A percentile compares a stretch with the other conserved stretches of the same genome.
Evolutionary conservation across 53 echinoderm and acorn worm genomes (phyloP).

Genomic region (Astropecten irregularis): DNA sequence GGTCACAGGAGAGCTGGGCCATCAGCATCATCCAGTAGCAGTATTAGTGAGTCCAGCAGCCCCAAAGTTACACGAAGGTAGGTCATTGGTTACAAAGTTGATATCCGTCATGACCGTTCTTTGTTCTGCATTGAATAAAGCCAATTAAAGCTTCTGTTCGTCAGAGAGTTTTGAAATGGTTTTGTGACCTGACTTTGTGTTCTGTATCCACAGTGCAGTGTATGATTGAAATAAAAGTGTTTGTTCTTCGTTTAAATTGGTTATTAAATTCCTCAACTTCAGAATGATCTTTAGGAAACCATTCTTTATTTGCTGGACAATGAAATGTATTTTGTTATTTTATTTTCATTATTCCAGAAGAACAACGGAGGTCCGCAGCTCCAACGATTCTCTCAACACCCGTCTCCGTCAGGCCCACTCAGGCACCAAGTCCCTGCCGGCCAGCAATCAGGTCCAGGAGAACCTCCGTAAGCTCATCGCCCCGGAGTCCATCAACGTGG

Average conservation of each 20-base stretch:
- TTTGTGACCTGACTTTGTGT: too few species aligned
- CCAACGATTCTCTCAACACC: constrained; percentile 80
- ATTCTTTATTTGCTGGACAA: too few species aligned
- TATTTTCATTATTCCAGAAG: constrained; percentile 45
- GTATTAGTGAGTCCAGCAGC: constrained; percentile 87
- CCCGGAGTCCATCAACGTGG: constrained; percentile 64
- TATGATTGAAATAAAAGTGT: too few species aligned
- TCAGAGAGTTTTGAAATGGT: too few species aligned
- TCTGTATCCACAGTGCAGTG: too few species aligned
- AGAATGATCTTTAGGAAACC: too few species aligned
- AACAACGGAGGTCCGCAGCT: constrained; percentile 73
- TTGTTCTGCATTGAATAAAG: background rate
- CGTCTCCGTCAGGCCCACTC: constrained; percentile 65
- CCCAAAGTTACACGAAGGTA: constrained; percentile 82
- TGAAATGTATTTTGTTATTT: background rate
- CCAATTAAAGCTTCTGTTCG: too few species aligned
- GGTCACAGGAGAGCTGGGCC: constrained; percentile 69
- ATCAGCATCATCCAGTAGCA: constrained; percentile 92
- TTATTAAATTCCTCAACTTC: too few species aligned
- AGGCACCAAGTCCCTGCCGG: constrained; percentile 41
- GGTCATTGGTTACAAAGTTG: background rate
- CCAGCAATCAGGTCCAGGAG: constrained; percentile 79
- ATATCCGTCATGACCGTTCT: background rate
- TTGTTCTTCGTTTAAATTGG: too few species aligned
- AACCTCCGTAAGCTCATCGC: constrained; percentile 86